Base-by-base conservation (phyloP, 35 echinoderm and acorn worm genomes). In the Lytechinus pictus region DNA sequence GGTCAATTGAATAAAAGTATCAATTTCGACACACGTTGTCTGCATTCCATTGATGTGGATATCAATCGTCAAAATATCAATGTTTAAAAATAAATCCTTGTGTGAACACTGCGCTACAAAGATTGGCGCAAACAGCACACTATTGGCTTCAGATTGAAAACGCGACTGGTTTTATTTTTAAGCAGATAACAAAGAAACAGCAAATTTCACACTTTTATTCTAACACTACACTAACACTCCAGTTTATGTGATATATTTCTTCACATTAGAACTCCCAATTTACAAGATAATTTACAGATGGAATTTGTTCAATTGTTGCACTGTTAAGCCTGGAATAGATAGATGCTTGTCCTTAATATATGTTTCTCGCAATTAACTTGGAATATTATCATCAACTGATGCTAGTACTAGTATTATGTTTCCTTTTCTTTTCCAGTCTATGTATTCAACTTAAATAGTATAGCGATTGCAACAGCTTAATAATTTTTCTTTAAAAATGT, bases 41-140 rank as follows among this genome's bases (percentile, higher is more conserved):
- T 79, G 66, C 66, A 79, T 79, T 79, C 66, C 66, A 24, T 79
- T 79, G 66, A 79, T 79, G 66, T 79, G 66, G 21, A 79, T 79
- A 14, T 79, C 66, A 79, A 79, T 79, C 66, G 14, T 19, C 66
- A 79, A 19, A 79, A 6, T 24, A 79, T 79, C 14, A 16, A 79
- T 24, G 21, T 79, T 24, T 24, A 24, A 24, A 7, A 6, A 79
- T 79, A 6, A 19, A 44, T 5, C 7, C 66, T 79, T 16, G 66
- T 79, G 2, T 79, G 0, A 79, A 79, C 16, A 8, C 16, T 79
- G 66, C 14, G n/a, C 19, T 79, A 79, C 14, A 79, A 16, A 24
- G 19, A 24, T 19, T n/a, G 21, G 66, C 4, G 66, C 21, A 14
- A 16, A n/a, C 19, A 24, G 6, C n/a, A 79, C 21, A 24, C n/a